Evolutionary conservation across 2,113 vertebrate genomes (phyloP).

Genomic region (Peromyscus californicus): DNA sequence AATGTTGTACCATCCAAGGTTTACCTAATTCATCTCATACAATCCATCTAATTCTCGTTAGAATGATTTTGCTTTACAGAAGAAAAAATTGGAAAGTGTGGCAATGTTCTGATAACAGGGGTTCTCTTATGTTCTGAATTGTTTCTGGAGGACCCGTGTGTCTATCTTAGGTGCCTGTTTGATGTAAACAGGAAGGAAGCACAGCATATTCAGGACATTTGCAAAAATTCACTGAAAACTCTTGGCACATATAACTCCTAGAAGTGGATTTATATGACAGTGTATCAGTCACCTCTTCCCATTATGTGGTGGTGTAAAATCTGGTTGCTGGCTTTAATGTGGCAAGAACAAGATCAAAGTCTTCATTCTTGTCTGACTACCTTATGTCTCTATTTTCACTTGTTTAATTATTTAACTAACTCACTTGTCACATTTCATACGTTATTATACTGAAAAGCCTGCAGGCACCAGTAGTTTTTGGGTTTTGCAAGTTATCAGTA

Average conservation of each 20-base stretch:
- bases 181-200: neutral
- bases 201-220: neutral
- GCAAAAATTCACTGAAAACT: neutral
- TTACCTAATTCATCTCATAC: neutral
- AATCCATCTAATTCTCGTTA: neutral
- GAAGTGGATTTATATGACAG: neutral
- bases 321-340: neutral
- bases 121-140: neutral
- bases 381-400: neutral
- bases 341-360: neutral
- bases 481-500: neutral
- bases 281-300: neutral
- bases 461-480: neutral
- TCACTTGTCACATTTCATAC: neutral
- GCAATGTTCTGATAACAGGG: neutral
- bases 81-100: neutral
- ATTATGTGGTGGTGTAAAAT: neutral
- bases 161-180: neutral
- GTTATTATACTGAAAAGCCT: neutral
- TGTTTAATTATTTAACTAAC: neutral
- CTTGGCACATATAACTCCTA: neutral
- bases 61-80: neutral
- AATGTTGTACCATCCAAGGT: neutral
- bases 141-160: neutral
- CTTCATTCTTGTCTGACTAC: neutral